Evolutionary conservation across 2,797 vertebrate genomes (phyloP).

Genomic region (Phrynocephalus guinanensis): DNA sequence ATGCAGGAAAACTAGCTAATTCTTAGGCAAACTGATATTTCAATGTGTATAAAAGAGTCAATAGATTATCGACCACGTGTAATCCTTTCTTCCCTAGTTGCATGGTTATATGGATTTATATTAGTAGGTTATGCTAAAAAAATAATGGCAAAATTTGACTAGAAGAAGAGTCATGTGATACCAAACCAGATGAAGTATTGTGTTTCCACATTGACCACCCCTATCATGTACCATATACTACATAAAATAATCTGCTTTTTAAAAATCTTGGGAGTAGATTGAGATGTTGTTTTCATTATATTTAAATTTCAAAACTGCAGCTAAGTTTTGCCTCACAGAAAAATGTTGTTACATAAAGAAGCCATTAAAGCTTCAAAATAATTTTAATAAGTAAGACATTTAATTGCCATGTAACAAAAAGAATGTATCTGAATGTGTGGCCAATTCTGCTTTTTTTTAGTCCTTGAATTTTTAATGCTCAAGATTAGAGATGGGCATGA

Average conservation of each 20-base stretch:
- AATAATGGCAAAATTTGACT: background rate
- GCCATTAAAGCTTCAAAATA: background rate
- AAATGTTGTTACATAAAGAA: background rate
- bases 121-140: background rate
- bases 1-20: background rate
- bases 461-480: background rate
- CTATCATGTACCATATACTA: background rate
- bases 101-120: background rate
- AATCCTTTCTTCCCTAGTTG: background rate
- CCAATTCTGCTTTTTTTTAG: background rate
- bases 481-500: too few species aligned
- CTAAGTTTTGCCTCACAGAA: background rate
- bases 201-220: background rate
- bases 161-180: background rate
- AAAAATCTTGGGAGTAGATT: background rate
- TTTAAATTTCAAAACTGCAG: background rate
- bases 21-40: background rate
- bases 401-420: background rate
- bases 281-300: background rate
- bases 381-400: conserved; percentile 1
- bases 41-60: background rate
- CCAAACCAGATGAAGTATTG: background rate
- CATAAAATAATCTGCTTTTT: background rate
- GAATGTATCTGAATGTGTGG: too few species aligned
- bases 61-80: background rate